Percentiles rank a stretch among this genome's conserved stretches.
Conservation (phyloP, 2,113 vertebrate genomes). For the Canis aureus region DNA sequence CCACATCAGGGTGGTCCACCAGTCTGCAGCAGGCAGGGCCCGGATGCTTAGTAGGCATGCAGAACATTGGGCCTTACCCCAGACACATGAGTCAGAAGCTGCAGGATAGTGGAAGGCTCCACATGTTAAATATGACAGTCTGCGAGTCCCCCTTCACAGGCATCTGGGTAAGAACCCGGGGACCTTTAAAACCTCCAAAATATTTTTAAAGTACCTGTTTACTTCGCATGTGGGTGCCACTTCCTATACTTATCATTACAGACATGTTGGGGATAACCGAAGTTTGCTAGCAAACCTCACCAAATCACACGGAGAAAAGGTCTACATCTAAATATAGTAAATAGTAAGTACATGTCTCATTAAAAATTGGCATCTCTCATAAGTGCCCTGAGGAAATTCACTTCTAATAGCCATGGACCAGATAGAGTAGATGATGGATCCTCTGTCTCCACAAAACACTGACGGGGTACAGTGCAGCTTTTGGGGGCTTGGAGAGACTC, state of each 20-base stretch:
- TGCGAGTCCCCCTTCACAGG: fast-evolving
- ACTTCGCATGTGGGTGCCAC: too few relatives aligned
- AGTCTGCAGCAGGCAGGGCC: fast-evolving
- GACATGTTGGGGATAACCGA: neutral
- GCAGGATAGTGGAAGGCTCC: fast-evolving
- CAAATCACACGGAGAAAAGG: neutral
- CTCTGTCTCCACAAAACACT: neutral
- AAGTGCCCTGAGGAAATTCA: neutral
- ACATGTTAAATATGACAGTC: neutral
- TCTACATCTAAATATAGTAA: neutral
- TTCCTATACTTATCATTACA: too few relatives aligned
- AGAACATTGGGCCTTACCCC: neutral
- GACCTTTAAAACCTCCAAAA: neutral
- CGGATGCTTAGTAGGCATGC: neutral
- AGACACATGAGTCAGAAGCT: neutral
- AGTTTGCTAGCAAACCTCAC: neutral
- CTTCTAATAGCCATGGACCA: neutral
- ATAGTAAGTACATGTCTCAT: neutral
- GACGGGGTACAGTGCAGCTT: neutral
- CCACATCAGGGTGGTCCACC: fast-evolving
- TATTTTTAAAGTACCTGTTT: neutral
- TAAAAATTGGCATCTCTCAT: neutral
- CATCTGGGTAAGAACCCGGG: neutral
- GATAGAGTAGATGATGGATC: neutral
- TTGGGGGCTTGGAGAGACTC: fast-evolving